These are phyloP conservation scores for Tubulanus polymorphus DNA, from an alignment of 2,888 invertebrate genomes.

Conservation along the genomic window DNA sequence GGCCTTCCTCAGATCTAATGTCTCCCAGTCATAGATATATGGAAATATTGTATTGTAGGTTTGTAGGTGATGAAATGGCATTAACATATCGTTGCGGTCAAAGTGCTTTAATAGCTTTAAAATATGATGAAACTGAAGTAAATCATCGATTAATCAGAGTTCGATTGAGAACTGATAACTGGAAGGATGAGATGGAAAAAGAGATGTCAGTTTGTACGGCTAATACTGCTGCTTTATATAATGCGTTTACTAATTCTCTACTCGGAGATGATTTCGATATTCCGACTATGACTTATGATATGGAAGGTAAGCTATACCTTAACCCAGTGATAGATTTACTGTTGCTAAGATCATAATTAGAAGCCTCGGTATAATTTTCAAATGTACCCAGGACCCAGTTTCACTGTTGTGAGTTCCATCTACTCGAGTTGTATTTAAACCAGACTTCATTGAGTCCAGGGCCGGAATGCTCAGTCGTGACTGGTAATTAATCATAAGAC, in stretches of 20 bases:
- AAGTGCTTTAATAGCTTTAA: conserved; percentile 65
- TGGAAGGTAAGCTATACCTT: conserved; percentile 22
- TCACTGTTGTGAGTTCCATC: not conserved
- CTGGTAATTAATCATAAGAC: too few species aligned
- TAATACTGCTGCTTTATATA: conserved; percentile 72
- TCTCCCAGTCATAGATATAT: too few species aligned
- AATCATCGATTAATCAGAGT: conserved; percentile 58
- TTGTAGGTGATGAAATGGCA: conserved; percentile 84
- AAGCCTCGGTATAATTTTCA: not conserved
- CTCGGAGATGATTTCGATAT: conserved; percentile 49
- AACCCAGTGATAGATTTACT: conserved; percentile 12
- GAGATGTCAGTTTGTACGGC: conserved; percentile 81
- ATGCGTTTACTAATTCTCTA: conserved; percentile 40
- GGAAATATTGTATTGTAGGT: conserved; percentile 58
- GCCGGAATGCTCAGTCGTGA: too few species aligned
- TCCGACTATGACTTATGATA: conserved; percentile 41
- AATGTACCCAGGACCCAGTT: conserved; percentile 5
- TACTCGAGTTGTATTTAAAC: conserved; percentile 3
- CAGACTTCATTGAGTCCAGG: too few species aligned
- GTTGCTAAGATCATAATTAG: conserved; percentile 11
- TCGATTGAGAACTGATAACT: conserved; percentile 76
- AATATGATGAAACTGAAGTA: conserved; percentile 50
- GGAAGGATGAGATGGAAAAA: conserved; percentile 75
- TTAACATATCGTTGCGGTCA: conserved; percentile 88
- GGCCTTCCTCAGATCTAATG: too few species aligned